Evolutionary conservation across 2,888 invertebrate genomes (phyloP), one percentile per base, ranked within the genome.

Genomic region (Zele albiditarsus): DNA sequence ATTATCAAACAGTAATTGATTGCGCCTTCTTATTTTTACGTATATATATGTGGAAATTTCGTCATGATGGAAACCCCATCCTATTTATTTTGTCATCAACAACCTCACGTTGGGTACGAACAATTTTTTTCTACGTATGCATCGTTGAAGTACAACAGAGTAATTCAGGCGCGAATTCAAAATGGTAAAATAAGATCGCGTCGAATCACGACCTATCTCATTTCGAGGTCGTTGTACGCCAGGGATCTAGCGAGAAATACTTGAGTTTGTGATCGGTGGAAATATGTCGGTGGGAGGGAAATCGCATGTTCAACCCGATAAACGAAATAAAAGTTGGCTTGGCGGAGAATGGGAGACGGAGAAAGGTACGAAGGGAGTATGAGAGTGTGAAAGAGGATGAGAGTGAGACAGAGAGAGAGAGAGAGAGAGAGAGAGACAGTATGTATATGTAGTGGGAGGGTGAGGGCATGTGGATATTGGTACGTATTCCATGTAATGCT

Each of bases 261-360:
- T 78, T 78, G 77, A 63, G 76, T 71, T 79, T 63, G 77, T 76
- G 79, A 78, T 78, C 82, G 80, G 80, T 82, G 80, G 81, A 83
- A 79, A 81, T 82, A 81, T 80, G 80, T 82, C 80, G 84, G 82
- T 81, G 80, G 79, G 84, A 81, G 58, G 84, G 81, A 85, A 86
- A 85, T 86, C 85, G 86, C 86, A 86, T 86, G 86, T 85, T 86
- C 81, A 84, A 85, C 82, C 85, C 83, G 86, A 86, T 86, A 86
- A 86, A 86, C 84, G 86, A 85, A 86, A 86, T 85, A 86, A 86
- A 85, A 84, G 85, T 83, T 80, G 78, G 42, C 63, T 71, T 66
- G 75, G 57, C 74, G 66, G 66, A 53, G 73, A 72, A 71, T 70
- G 75, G 53, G 46, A 71, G 76, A n/a, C n/a, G 53, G 72, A 25